These are phyloP conservation scores for Podarcis muralis DNA, from an alignment of 2,113 vertebrate species.

Conservation along the genomic window DNA sequence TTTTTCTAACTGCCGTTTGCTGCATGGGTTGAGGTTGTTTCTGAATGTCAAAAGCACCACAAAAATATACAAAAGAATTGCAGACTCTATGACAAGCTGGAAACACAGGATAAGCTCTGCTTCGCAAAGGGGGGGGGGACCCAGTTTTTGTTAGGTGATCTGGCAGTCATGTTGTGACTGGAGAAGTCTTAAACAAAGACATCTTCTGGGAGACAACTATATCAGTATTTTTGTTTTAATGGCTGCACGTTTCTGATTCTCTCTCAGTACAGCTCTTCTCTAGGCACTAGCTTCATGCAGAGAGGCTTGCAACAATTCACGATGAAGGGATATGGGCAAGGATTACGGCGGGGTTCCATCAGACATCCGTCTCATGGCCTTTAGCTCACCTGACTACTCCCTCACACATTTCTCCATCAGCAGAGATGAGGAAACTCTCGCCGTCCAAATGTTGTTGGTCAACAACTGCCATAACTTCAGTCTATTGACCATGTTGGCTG, in stretches of 20 bases:
- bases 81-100: conserved; percentile 62
- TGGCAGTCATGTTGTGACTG: conserved; percentile 30
- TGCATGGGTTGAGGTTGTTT: conserved; percentile 80
- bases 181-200: conserved; percentile 12
- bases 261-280: background rate
- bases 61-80: conserved; percentile 75
- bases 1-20: conserved; percentile 83
- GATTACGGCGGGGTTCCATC: background rate
- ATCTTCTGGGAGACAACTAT: background rate
- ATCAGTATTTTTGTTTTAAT: background rate
- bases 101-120: background rate
- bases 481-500: background rate
- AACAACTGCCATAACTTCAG: background rate
- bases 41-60: conserved; percentile 80
- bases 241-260: background rate
- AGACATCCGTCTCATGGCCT: background rate
- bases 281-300: background rate
- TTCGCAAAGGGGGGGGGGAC: conserved; percentile 49
- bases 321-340: background rate
- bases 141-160: conserved; percentile 35
- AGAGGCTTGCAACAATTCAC: background rate
- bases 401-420: background rate
- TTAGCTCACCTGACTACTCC: background rate
- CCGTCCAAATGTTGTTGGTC: background rate
- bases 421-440: background rate